Conservation (phyloP, 2,888 invertebrate genomes). For the Osedax frankpressi region DNA sequence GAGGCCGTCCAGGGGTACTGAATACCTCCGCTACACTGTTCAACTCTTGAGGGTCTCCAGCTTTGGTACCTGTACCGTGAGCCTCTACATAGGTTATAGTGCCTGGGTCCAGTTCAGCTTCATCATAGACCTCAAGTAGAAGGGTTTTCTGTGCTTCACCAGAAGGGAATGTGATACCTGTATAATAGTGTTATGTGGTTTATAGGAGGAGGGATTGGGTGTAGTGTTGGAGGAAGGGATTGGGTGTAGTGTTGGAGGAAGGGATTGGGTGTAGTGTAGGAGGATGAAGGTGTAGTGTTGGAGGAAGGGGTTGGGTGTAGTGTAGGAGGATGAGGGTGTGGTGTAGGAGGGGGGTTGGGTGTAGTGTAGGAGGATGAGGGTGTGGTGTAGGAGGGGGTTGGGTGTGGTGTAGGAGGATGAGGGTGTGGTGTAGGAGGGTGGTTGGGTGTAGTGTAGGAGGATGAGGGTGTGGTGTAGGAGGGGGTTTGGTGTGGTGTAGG, state of each 20-base stretch:
- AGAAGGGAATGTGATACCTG: constrained; percentile 51
- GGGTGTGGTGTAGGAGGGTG: too few species aligned
- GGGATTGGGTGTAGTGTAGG: background rate
- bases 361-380: constrained; percentile 53
- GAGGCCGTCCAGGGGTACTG: constrained; percentile 37
- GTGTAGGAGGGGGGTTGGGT: constrained; percentile 55
- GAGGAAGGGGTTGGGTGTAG: background rate
- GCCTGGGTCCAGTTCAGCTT: constrained; percentile 65
- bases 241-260: too few species aligned
- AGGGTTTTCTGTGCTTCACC: constrained; percentile 58
- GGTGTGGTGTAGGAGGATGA: too few species aligned
- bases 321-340: background rate
- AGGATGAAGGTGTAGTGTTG: background rate
- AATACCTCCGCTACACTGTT: constrained; percentile 71
- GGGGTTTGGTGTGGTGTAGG: background rate
- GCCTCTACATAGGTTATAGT: constrained; percentile 85
- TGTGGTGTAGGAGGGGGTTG: constrained; percentile 36
- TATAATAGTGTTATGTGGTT: background rate
- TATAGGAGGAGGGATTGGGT: background rate
- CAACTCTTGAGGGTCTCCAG: constrained; percentile 87
- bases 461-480: background rate
- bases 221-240: background rate
- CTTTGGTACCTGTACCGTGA: constrained; percentile 92
- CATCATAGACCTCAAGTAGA: constrained; percentile 65
- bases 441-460: background rate